These are phyloP conservation scores for Lontra canadensis DNA, from an alignment of 2,113 vertebrate genomes.

Conservation along the genomic window DNA sequence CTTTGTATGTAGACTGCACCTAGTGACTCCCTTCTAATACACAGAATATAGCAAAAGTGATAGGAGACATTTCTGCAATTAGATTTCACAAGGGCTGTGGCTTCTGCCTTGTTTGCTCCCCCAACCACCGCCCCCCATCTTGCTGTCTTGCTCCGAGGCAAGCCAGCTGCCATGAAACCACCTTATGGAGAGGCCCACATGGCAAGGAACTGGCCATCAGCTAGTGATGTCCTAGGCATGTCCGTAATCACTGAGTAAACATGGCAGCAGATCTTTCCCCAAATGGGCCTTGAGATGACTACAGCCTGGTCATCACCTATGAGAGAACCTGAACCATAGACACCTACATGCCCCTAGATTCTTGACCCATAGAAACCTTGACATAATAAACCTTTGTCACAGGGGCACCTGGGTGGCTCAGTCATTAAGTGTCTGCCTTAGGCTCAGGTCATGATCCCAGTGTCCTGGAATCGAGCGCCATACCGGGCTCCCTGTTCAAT, in stretches of 20 bases:
- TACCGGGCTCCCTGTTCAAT: too few species aligned
- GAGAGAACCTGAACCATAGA: not conserved
- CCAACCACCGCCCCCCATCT: not conserved
- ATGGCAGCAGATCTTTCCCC: not conserved
- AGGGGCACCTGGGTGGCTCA: too few species aligned
- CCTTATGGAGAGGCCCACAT: not conserved
- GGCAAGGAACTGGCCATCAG: not conserved
- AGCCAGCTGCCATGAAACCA: not conserved
- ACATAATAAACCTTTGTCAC: not conserved
- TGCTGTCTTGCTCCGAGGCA: not conserved
- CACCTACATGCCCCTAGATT: not conserved
- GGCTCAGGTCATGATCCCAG: too few species aligned
- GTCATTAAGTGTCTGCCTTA: too few species aligned
- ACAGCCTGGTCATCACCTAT: not conserved
- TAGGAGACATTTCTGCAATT: not conserved
- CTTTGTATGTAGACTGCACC: not conserved
- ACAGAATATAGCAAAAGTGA: not conserved
- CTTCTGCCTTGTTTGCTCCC: not conserved
- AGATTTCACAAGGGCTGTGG: not conserved
- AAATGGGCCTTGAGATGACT: not conserved
- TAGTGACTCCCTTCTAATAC: not conserved
- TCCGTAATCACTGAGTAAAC: not conserved
- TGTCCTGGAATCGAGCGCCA: too few species aligned
- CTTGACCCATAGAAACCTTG: not conserved
- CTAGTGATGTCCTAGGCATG: not conserved